Percentiles rank a stretch among this genome's conserved stretches.
These are phyloP conservation scores for Taphrorychus bicolor DNA, from an alignment of 2,888 invertebrate genomes.

Conservation along the genomic window DNA sequence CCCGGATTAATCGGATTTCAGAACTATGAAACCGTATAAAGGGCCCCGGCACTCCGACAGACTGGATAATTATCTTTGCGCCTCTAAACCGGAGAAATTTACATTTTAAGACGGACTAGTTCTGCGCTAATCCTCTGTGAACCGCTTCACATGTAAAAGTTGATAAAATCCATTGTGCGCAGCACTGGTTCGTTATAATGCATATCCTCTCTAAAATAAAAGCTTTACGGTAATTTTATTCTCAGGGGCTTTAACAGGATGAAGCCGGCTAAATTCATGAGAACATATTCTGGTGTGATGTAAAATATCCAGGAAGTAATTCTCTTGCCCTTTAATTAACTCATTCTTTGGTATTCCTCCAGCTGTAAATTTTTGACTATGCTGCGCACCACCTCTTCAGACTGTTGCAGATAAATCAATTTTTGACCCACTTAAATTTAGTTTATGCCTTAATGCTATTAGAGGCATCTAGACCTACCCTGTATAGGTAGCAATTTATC, in stretches of 20 bases:
- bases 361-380: too few relatives aligned
- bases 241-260: too few relatives aligned
- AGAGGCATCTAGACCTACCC: too few relatives aligned
- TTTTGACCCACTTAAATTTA: too few relatives aligned
- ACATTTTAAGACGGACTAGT: constrained; percentile 55
- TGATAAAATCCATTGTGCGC: constrained; percentile 41
- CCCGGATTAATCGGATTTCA: constrained; percentile 59
- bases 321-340: too few relatives aligned
- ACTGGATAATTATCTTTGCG: constrained; percentile 58
- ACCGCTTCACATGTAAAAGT: constrained; percentile 50
- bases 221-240: constrained; percentile 28
- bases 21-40: constrained; percentile 59
- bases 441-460: too few relatives aligned
- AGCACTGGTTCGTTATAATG: constrained; percentile 33
- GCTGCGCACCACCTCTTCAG: too few relatives aligned
- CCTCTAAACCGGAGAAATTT: constrained; percentile 55
- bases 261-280: too few relatives aligned
- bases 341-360: too few relatives aligned
- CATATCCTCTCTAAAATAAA: constrained; percentile 35
- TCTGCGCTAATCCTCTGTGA: constrained; percentile 53
- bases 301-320: too few relatives aligned
- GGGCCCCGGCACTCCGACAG: constrained; percentile 48
- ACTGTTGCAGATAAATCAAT: too few relatives aligned
- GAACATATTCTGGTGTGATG: too few relatives aligned
- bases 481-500: constrained; percentile 1